Evolutionary conservation across 2,888 invertebrate genomes (phyloP), one percentile per base, ranked within the genome.

Genomic region (Hirtodrosophila histrioides): DNA sequence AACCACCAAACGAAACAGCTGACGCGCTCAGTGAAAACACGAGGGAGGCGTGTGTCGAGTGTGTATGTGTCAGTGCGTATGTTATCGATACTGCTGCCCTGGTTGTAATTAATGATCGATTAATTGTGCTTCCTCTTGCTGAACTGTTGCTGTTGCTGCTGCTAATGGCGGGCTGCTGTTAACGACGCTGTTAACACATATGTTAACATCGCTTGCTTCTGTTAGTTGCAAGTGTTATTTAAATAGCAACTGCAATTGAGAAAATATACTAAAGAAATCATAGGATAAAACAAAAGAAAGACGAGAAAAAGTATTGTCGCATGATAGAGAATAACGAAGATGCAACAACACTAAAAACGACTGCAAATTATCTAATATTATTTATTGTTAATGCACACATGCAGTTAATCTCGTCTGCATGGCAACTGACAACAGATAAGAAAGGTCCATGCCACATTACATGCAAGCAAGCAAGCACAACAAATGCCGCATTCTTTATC

Each of bases 41-140:
- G 17, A 17, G 17, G 17, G 17, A 17, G 17, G 17, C 17, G 17
- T 17, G 17, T 17, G 17, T 17, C 17, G 17, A 17, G 17, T 17
- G 17, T 17, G 17, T 17, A 17, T 17, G 17, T 17, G 17, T 17
- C 17, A 1, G 17, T 17, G 1, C 17, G 17, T 17, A 17, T 17
- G 17, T 17, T 17, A 17, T 17, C 17, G 17, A 17, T 17, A 17
- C 17, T 17, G 17, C 2, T 1, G 17, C 17, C 17, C 17, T 17
- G 17, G 17, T 17, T 1, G 17, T 71, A 71, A 75, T 71, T 75
- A 68, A 44, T 41, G 63, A 75, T 74, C 74, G 75, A 75, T 75
- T 58, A 64, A 65, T 31, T 41, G 40, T 46, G 12, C 31, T 51
- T 40, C 39, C 33, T 10, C 7, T 23, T 11, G 35, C 10, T 33